These are phyloP conservation scores for Lerista edwardsae DNA, from an alignment of 2,797 vertebrate species.

Conservation along the genomic window DNA sequence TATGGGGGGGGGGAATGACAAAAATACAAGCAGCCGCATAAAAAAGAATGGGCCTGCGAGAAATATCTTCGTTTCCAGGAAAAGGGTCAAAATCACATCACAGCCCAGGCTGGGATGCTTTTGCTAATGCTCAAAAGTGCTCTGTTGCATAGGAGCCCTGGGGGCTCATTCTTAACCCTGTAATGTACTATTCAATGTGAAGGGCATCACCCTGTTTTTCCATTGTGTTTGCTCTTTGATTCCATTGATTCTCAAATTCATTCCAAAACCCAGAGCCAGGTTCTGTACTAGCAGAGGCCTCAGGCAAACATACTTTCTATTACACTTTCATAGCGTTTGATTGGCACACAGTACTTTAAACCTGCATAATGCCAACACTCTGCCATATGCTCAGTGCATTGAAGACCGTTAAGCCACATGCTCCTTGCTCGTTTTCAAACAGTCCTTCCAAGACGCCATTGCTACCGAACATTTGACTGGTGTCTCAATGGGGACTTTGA, in stretches of 20 bases:
- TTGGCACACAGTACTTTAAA: too few relatives aligned
- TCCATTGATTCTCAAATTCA: slow-evolving; percentile 47
- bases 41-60: background rate
- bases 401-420: slow-evolving; percentile 44
- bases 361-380: too few relatives aligned
- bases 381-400: background rate
- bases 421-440: slow-evolving; percentile 49
- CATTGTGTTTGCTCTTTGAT: slow-evolving; percentile 40
- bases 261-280: slow-evolving; percentile 27
- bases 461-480: slow-evolving; percentile 41
- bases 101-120: background rate
- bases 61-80: background rate
- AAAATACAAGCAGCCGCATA: background rate
- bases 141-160: background rate
- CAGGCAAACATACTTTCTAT: too few relatives aligned
- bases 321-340: too few relatives aligned
- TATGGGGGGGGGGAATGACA: slow-evolving; percentile 9
- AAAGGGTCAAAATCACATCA: background rate
- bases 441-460: slow-evolving; percentile 7
- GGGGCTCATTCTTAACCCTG: slow-evolving; percentile 8
- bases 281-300: slow-evolving; percentile 31
- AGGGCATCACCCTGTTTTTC: slow-evolving; percentile 41
- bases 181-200: slow-evolving; percentile 10
- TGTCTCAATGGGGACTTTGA: background rate
- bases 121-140: slow-evolving; percentile 14